Base-by-base conservation (phyloP, 2,888 invertebrate genomes). In the Ischnus inquisitorius region DNA sequence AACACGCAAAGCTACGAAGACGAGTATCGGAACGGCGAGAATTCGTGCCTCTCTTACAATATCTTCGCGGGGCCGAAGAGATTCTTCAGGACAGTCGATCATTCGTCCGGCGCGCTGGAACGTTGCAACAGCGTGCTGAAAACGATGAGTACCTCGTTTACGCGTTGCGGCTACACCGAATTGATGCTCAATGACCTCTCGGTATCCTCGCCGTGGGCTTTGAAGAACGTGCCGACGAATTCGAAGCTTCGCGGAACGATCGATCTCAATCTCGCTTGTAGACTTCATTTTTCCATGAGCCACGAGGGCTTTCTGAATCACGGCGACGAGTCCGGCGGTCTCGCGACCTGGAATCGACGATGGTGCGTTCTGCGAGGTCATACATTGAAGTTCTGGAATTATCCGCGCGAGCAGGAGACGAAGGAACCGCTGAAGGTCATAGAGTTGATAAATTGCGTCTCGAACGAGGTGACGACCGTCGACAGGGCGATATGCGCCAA, bases 311-410 rank as follows among this genome's bases (percentile, higher is more conserved):
- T 95, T 86, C 87, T 95, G 1, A 95, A 94, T 57, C 91, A 95
- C 10, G 94, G 95, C n/a, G 93, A 93, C 65, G 91, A 94, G 19
- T 86, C 85, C 3, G 92, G 92, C 4, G 91, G 92, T 3, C 89
- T 90, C 0, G 92, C 94, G 22, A 91, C 91, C 74, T 95, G 95
- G 95, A 95, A 95, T 88, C 93, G 94, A 0, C 93, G 94, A 68
- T 95, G 95, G 95, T 95, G 95, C 88, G 93, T 93, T 6, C 89
- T 95, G 8, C 91, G 94, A 25, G 94, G 94, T 0, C 91, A 94
- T 12, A 87, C 88, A 0, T 85, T 95, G 2, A 89, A 90, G 22
- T 94, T 95, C 48, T 95, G 95, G 94, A 94, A 94, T 74, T 94
- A 95, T 88, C 95, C 95, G 0, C 90, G 92, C 22, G 94, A 94